Conservation (phyloP, 2,113 vertebrate genomes). For the Aegotheles bennettii region DNA sequence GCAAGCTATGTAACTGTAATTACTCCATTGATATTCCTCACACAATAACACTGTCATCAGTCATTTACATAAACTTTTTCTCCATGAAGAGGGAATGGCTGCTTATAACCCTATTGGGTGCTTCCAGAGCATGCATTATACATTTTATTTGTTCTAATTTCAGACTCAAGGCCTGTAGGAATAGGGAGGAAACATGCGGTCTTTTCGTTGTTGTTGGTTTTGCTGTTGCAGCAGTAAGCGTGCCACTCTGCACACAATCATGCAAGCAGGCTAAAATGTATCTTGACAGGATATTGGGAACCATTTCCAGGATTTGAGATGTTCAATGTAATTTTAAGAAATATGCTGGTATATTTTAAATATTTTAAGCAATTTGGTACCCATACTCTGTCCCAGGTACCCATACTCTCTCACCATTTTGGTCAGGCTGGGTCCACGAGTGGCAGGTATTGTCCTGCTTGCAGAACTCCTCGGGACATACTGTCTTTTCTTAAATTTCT, state of each 20-base stretch:
- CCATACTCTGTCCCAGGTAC: background rate
- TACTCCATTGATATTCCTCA: constrained; percentile 99
- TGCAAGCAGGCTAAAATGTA: background rate
- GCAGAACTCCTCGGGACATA: background rate
- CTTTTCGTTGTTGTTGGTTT: background rate
- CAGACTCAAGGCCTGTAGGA: constrained; percentile 55
- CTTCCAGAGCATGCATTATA: constrained; percentile 82
- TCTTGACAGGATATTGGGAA: background rate
- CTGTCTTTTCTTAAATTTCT: background rate
- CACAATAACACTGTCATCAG: constrained; percentile 98
- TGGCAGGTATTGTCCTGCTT: background rate
- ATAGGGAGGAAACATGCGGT: constrained; percentile 3
- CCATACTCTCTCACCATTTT: background rate
- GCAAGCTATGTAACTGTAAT: constrained; percentile 97
- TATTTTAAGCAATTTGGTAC: background rate
- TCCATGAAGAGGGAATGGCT: constrained; percentile 80
- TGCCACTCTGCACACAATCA: background rate
- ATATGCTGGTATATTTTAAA: background rate
- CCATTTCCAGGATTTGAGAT: background rate
- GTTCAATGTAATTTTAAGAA: background rate
- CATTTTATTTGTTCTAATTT: constrained; percentile 72
- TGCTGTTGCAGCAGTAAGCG: background rate
- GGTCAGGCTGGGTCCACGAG: background rate
- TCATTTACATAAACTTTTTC: constrained; percentile 98
- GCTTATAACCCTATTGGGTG: constrained; percentile 85